Conservation (phyloP, 1,140 invertebrate species). For the Whitmania pigra region DNA sequence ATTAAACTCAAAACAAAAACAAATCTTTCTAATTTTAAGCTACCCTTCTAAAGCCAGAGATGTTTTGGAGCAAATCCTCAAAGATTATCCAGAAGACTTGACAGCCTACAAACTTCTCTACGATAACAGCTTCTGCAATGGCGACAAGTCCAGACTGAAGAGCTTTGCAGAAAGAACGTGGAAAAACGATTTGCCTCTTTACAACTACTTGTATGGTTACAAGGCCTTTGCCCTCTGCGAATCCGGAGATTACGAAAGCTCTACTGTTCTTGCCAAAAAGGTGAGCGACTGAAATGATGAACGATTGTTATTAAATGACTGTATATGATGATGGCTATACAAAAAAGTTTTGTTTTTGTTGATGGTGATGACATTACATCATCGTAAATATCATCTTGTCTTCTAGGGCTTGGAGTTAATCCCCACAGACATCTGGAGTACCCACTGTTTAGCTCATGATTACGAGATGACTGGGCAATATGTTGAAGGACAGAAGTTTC, state of each 20-base stretch:
- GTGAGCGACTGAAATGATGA: constrained; percentile 24
- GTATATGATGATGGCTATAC: not conserved
- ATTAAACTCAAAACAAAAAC: no score
- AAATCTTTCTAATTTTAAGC: no score
- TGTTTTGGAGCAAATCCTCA: constrained; percentile 46
- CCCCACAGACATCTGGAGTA: constrained; percentile 47
- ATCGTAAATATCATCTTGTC: not conserved
- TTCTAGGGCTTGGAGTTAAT: constrained; percentile 41
- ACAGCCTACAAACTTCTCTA: constrained; percentile 48
- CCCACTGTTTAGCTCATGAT: constrained; percentile 49
- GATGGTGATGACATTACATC: not conserved
- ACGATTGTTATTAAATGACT: no score
- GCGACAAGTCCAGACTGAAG: constrained; percentile 41
- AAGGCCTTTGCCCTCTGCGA: constrained; percentile 50
- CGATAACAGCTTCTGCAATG: constrained; percentile 49
- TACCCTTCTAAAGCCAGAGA: constrained; percentile 30
- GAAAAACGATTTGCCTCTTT: constrained; percentile 41
- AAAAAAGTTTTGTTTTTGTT: not conserved
- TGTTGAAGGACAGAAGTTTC: constrained; percentile 45
- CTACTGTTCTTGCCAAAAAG: constrained; percentile 42
- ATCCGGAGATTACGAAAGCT: constrained; percentile 44
- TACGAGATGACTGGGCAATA: constrained; percentile 47
- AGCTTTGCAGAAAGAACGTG: constrained; percentile 46
- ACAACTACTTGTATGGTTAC: constrained; percentile 48
- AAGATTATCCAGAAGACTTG: constrained; percentile 46